A percentile compares a stretch with the other conserved stretches of the same genome.
phyloP scores from a whole-genome alignment of 2,888 invertebrate genomes.

The Xanthorhoe spadicearia region DNA sequence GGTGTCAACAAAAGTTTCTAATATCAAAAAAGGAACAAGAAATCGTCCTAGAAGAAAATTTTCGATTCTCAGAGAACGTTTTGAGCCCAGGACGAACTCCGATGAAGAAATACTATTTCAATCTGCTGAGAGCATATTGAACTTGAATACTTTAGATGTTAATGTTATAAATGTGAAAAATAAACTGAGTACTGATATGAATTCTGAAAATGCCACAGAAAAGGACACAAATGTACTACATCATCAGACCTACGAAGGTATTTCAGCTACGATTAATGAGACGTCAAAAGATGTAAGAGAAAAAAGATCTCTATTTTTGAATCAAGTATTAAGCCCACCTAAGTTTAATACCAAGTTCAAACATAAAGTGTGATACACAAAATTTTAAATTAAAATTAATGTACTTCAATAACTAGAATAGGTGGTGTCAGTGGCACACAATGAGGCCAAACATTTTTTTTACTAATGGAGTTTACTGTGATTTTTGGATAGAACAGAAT shows the following conservation, averaged over 20 bases:
- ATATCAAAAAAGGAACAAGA: conserved; percentile 69
- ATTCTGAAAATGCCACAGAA: conserved; percentile 16
- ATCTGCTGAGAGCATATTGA: conserved; percentile 65
- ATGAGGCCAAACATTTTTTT: conserved; percentile 4
- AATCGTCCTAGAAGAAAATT: conserved; percentile 84
- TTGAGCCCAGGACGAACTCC: conserved; percentile 80
- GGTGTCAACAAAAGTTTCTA: conserved; percentile 63
- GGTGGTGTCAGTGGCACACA: background rate
- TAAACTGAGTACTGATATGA: conserved; percentile 50
- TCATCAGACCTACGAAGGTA: conserved; percentile 39
- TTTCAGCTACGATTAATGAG: conserved; percentile 36
- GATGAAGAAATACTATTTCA: conserved; percentile 79
- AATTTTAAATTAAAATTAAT: conserved; percentile 1
- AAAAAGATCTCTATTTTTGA: conserved; percentile 82
- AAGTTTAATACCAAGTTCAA: conserved; percentile 80
- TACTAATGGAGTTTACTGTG: conserved; percentile 35
- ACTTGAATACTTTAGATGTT: conserved; percentile 56
- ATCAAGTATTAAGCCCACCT: conserved; percentile 85
- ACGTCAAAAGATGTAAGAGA: conserved; percentile 76
- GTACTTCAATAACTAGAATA: background rate
- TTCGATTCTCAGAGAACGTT: conserved; percentile 84
- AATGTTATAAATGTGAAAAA: conserved; percentile 60
- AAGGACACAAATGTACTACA: conserved; percentile 30
- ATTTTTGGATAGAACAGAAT: conserved; percentile 40
- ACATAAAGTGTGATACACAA: conserved; percentile 63